Base-by-base conservation (phyloP, 2,797 vertebrate genomes). In the Amniataba percoides region DNA sequence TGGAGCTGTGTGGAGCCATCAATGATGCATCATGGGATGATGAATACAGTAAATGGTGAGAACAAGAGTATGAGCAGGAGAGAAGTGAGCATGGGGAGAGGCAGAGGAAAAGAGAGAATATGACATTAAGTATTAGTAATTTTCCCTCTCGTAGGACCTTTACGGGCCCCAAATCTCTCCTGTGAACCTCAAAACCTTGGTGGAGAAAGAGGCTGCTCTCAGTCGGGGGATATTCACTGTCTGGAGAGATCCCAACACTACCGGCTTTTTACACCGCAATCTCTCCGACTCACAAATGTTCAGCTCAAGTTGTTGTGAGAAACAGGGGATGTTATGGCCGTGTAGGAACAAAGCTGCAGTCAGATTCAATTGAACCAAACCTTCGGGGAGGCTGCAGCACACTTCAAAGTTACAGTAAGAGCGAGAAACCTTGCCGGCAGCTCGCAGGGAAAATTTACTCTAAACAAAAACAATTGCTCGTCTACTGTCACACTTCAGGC, bases 1-100 rank as follows among this genome's bases (percentile, higher is more conserved):
- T 94, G 92, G 66, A 93, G 92, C 94, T 93, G 84, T 49, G 82
- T 23, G 55, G 59, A 83, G 77, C 75, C 90, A 82, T 90, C 88
- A 82, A 69, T 81, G 84, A 82, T 84, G 82, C 84, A 89, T 79
- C 60, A 66, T 52, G 75, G 81, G 80, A 64, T 27, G 69, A 81
- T 52, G 62, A 81, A 79, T 49, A 55, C 60, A 87, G 63, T 15
- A 59, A 49, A 67, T 46, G 46, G 36, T 11, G 60, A 73, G 53
- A 81, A 69, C 18, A 82, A 63, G 63, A 62, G 67, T 57, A 66
- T 14, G 21, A 59, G 79, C 52, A 73, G 57, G 56, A 70, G 43
- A 27, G 34, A 58, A 62, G 74, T 36, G 46, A 62, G 85, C 2
- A 31, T 5, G 7, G 13, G 55, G 59, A 71, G 62, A 71, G 34